These are phyloP conservation scores for Tenualosa ilisha DNA, from an alignment of 2,797 vertebrate genomes.

Conservation along the genomic window DNA sequence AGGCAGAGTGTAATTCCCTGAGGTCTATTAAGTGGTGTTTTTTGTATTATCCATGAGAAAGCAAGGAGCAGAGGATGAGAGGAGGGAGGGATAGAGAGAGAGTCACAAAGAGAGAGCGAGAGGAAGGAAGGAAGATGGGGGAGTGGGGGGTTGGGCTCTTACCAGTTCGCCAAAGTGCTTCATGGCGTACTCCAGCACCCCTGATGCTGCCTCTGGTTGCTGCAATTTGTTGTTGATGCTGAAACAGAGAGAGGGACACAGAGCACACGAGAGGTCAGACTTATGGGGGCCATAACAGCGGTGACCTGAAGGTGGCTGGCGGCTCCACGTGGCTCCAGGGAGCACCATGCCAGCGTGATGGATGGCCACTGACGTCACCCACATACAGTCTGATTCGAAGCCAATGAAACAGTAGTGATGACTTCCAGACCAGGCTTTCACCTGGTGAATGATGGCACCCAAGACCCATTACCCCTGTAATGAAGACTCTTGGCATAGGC, in stretches of 20 bases:
- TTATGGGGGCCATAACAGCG: background rate
- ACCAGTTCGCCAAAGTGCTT: slow-evolving; percentile 98
- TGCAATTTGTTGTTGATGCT: slow-evolving; percentile 99
- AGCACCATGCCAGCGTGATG: slow-evolving; percentile 31
- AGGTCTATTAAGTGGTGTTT: slow-evolving; percentile 14
- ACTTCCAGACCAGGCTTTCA: slow-evolving; percentile 17
- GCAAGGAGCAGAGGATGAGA: background rate
- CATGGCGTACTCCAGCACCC: slow-evolving; percentile 97
- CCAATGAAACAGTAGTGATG: slow-evolving; percentile 33
- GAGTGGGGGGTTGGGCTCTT: slow-evolving; percentile 58
- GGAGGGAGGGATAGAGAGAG: background rate
- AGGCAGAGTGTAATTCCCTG: background rate
- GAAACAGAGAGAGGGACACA: slow-evolving; percentile 53
- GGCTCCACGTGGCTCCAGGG: background rate
- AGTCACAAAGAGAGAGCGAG: background rate
- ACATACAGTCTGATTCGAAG: slow-evolving; percentile 27
- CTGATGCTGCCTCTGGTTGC: slow-evolving; percentile 96
- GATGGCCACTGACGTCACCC: slow-evolving; percentile 43
- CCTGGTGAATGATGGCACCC: slow-evolving; percentile 25
- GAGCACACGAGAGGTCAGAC: slow-evolving; percentile 8
- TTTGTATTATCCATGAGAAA: background rate
- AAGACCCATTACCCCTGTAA: background rate
- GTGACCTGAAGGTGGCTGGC: slow-evolving; percentile 5
- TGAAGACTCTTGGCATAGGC: background rate
- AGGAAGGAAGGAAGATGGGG: too few relatives aligned